Evolutionary conservation across 2,888 invertebrate species (phyloP), one percentile per base, ranked within the genome.

Genomic region (Caenorhabditis macrosperma): DNA sequence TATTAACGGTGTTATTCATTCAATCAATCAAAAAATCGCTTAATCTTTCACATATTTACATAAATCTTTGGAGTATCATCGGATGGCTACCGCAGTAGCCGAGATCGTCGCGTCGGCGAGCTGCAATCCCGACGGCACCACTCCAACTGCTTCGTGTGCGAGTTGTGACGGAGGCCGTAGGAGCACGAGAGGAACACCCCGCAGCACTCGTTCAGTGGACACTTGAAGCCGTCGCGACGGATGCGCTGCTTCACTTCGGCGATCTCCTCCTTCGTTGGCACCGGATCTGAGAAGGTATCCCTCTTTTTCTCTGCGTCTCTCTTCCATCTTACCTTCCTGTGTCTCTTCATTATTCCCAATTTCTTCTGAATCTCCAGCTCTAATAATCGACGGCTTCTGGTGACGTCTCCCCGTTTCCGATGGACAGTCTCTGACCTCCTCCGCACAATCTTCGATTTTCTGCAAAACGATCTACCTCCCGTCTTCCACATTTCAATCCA

Each of bases 121-220:
- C 38, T 28, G 41, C 89, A 89, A 20, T 88, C 85, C 41, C 84
- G 79, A 26, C 76, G 75, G 71, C 89, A 89, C 88, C 88, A 89
- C 60, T 89, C 85, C 33, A 88, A 59, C 44, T 79, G 82, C 48
- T 82, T 82, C 20, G 82, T 86, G 26, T 60, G 72, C 1, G 84
- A 81, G 41, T 87, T 86, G 50, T 87, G 86, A 44, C 84, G 80
- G 24, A 89, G 68, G n/a, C 89, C 89, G 26, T 78, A 80, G n/a
- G 78, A 63, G 44, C 83, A 85, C 1, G 64, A 66, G 0, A 69
- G 33, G 59, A 85, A 83, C 2, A 80, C 81, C 4, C 41, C 55
- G 57, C 89, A 89, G 46, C 89, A 89, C 33, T 76, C 79, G 59
- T 87, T 80, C 28, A 78, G 46, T 0, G 84, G 82, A 41, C 87